Evolutionary conservation across 1,140 invertebrate genomes (phyloP).

Genomic region (Physella acuta): DNA sequence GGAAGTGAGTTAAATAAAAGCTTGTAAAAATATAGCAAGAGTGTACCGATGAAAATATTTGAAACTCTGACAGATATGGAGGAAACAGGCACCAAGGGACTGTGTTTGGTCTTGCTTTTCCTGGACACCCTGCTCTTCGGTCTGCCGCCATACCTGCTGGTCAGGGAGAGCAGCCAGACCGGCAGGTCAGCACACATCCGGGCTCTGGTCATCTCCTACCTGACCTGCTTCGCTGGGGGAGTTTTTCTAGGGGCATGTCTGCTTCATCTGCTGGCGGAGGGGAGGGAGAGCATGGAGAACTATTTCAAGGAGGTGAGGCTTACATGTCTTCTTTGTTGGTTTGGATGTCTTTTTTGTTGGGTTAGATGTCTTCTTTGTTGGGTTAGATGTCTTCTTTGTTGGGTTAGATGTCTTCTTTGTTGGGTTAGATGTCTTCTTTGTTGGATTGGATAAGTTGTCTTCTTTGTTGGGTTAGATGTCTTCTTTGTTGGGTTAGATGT

Average conservation of each 20-base stretch:
- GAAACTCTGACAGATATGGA: too few relatives aligned
- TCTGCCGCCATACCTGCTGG: conserved; percentile 7
- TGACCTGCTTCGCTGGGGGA: conserved; percentile 63
- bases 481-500: too few relatives aligned
- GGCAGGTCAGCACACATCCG: conserved; percentile 2
- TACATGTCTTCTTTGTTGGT: not conserved
- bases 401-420: too few relatives aligned
- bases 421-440: too few relatives aligned
- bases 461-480: too few relatives aligned
- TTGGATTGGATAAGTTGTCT: too few relatives aligned
- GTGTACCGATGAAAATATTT: too few relatives aligned
- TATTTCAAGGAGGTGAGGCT: conserved; percentile 13
- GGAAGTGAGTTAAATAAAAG: too few relatives aligned
- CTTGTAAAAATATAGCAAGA: too few relatives aligned
- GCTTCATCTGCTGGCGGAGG: conserved; percentile 63
- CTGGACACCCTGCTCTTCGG: conserved; percentile 15
- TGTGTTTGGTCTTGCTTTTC: conserved; percentile 20
- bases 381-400: too few relatives aligned
- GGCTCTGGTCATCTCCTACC: conserved; percentile 15
- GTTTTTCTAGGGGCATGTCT: conserved; percentile 64
- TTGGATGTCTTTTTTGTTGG: not conserved
- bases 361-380: too few relatives aligned
- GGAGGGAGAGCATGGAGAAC: conserved; percentile 49
- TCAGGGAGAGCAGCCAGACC: not conserved
- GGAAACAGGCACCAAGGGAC: conserved; percentile 1